Evolutionary conservation across 2,888 invertebrate genomes (phyloP), one percentile per base, ranked within the genome.

Genomic region (Drosophila prolongata): DNA sequence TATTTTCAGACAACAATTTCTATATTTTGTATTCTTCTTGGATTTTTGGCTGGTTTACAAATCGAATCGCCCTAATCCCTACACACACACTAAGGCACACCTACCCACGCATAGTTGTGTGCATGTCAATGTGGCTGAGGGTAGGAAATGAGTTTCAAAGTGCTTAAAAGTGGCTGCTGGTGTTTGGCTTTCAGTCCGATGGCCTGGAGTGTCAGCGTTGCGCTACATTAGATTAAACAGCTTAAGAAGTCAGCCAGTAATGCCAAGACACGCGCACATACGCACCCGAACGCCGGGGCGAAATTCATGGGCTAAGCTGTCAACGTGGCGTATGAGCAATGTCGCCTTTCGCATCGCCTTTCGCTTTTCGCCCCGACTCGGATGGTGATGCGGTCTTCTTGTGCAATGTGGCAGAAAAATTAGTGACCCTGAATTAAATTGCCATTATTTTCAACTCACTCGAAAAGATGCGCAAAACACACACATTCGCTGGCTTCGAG

Each of bases 341-440:
- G 74, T 65, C 44, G 79, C 78, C 69, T 68, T 77, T 50, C 44
- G 68, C 53, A 34, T 58, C 55, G 55, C 8, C 35, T 35, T 35
- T 35, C 35, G 11, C 35, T 35, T 35, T 35, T 35, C 35, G 27
- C 11, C 56, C 38, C 60, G 53, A 40, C 62, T 60, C 13, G 38
- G 37, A 38, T 54, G 27, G 30, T 61, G 67, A 52, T 71, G 57
- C 64, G 68, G 76, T 75, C 80, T 79, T 76, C 75, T 58, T 79
- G 87, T 89, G 87, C 80, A 73, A 77, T 80, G 76, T 74, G 82
- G 85, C 78, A 79, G 88, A 89, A 90, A 87, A 89, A 89, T 89
- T 89, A 89, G 90, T 88, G 89, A 89, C 89, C 89, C 90, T 90
- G 90, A 89, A 90, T 90, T 80, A 88, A 88, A 83, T 87, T 77